Evolutionary conservation across 2,888 invertebrate species (phyloP), one percentile per base, ranked within the genome.

Genomic region (Drosophila sordidapex): DNA sequence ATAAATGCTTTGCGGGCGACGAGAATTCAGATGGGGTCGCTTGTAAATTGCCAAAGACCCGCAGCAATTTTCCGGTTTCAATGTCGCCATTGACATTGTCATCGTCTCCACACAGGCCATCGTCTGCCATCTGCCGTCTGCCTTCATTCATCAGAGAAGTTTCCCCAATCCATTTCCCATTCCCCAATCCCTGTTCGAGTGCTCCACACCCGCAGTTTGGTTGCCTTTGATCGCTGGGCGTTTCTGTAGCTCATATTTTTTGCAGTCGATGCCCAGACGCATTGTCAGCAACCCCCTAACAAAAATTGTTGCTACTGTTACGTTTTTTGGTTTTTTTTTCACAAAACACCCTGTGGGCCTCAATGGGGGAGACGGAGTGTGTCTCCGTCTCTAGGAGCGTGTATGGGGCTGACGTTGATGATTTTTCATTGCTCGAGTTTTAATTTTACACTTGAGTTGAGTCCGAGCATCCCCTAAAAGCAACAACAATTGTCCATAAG

Each of bases 361-460:
- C 29, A 54, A n/a, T 29, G 29, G 40, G 21, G 38, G 1, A 29
- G 27, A 38, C 25, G 25, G 63, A 40, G 43, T 40, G 48, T 40
- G 49, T 61, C 51, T 38, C 21, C 51, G 15, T 25, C 18, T 8
- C 51, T 58, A 43, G 43, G 36, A 65, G 46, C 46, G 68, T 69
- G 81, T 61, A 52, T 82, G 82, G 71, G 74, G 74, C 79, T 86
- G 85, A 85, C 87, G 89, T 85, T 91, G 90, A 91, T 91, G 91
- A 91, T 91, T 91, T 91, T 91, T 92, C 91, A 92, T 91, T 91
- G 92, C 91, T 91, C 83, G 82, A 90, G 89, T 92, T 91, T 91
- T 92, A 91, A 91, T 91, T 92, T 91, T 91, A 91, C 91, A 91
- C 91, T 91, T 91, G 91, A 91, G 91, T 90, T 90, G 90, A 87